Evolutionary conservation across 2,113 vertebrate genomes (phyloP).

Genomic region (Pontoporia blainvillei): DNA sequence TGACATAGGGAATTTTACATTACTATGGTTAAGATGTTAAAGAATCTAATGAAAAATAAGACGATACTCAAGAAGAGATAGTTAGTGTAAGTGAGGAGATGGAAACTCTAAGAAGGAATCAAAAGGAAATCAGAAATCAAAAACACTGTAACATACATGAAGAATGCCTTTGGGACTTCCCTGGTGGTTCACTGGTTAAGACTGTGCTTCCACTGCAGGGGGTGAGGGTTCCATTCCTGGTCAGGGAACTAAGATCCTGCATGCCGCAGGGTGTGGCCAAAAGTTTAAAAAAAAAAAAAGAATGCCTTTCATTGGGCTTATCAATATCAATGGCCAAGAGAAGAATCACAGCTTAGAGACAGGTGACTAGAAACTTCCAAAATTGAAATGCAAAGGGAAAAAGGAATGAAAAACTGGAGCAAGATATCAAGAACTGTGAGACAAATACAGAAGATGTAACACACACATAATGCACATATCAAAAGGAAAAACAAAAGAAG

Average conservation of each 20-base stretch:
- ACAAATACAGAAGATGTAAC: not conserved
- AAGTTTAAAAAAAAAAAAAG: no score
- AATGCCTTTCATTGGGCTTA: not conserved
- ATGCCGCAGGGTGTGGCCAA: no score
- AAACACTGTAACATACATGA: not conserved
- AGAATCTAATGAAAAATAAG: not conserved
- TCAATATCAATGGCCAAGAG: not conserved
- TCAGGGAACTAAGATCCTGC: no score
- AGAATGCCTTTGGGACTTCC: not conserved
- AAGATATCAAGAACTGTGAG: not conserved
- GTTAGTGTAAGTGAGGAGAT: not conserved
- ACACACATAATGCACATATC: accelerated
- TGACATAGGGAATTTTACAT: not conserved
- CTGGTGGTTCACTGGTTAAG: no score
- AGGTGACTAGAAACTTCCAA: not conserved
- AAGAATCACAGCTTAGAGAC: not conserved
- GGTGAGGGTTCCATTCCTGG: no score
- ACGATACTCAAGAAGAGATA: not conserved
- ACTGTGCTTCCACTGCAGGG: no score
- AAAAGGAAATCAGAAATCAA: not conserved
- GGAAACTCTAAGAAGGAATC: not conserved
- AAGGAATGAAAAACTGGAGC: not conserved
- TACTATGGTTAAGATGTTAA: not conserved
- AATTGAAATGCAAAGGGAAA: not conserved
- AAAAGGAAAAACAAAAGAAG: not conserved